A percentile compares a stretch with the other conserved stretches of the same genome.
Evolutionary conservation across 2,888 invertebrate genomes (phyloP).

Genomic region (Drosophila bunnanda): DNA sequence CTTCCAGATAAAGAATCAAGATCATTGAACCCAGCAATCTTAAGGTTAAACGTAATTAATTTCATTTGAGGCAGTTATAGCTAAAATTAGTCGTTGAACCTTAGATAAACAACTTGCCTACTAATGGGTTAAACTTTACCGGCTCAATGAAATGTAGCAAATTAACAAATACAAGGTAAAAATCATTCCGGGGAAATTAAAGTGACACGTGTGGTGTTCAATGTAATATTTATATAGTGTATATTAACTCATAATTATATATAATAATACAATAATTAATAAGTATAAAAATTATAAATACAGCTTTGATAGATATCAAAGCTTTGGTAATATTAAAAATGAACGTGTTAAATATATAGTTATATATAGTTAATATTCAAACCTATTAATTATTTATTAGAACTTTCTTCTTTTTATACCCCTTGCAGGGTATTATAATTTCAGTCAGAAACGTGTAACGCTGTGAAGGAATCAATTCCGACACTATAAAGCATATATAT

Average conservation of each 20-base stretch:
- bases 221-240: too few species aligned
- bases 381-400: too few species aligned
- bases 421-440: too few species aligned
- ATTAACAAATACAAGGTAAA: background rate
- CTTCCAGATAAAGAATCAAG: background rate
- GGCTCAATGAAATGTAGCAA: constrained; percentile 1
- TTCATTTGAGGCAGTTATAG: constrained; percentile 25
- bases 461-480: too few species aligned
- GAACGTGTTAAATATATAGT: too few species aligned
- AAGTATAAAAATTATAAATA: too few species aligned
- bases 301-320: too few species aligned
- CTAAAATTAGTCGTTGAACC: constrained; percentile 33
- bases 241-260: background rate
- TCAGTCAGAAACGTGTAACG: too few species aligned
- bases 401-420: too few species aligned
- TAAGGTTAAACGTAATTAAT: constrained; percentile 12
- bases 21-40: constrained; percentile 18
- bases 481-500: too few species aligned
- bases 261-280: background rate
- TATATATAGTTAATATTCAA: too few species aligned
- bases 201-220: background rate
- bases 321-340: too few species aligned
- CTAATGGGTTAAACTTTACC: constrained; percentile 1
- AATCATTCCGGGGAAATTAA: background rate
- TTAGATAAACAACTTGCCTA: constrained; percentile 8